Conservation (phyloP, 1,140 invertebrate species). For the Anoplolepis gracilipes region DNA sequence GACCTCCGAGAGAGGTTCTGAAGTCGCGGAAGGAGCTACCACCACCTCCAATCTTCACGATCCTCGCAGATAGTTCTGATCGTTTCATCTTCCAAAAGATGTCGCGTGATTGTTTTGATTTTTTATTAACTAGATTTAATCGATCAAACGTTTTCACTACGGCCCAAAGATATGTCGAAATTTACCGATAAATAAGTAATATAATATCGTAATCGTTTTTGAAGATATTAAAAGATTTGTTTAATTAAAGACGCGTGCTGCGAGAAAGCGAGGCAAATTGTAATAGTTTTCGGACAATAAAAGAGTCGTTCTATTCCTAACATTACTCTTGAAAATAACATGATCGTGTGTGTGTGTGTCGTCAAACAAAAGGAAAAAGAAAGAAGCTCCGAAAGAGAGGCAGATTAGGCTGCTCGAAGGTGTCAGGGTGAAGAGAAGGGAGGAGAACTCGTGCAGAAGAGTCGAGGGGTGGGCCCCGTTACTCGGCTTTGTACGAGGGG, state of each 20-base stretch:
- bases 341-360: not conserved
- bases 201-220: not conserved
- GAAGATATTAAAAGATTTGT: not conserved
- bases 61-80: constrained; percentile 16
- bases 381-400: constrained; percentile 46
- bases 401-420: constrained; percentile 78
- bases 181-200: not conserved
- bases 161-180: not conserved
- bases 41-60: constrained; percentile 35
- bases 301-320: not conserved
- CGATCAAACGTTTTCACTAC: not conserved
- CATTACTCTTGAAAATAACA: not conserved
- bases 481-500: constrained; percentile 78
- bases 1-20: constrained; percentile 77
- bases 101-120: constrained; percentile 21
- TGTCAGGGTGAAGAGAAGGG: constrained; percentile 67
- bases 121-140: constrained; percentile 15
- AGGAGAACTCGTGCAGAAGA: constrained; percentile 69
- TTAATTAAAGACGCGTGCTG: not conserved
- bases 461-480: constrained; percentile 75
- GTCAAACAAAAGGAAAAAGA: constrained; percentile 33
- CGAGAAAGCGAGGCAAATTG: constrained; percentile 4
- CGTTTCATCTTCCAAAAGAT: constrained; percentile 36
- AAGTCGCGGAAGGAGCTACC: constrained; percentile 71
- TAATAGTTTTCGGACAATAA: constrained; percentile 22